Percentiles rank a stretch among this genome's conserved stretches.
Conservation (phyloP, 2,888 invertebrate species). For the Lasioglossum villosulum region DNA sequence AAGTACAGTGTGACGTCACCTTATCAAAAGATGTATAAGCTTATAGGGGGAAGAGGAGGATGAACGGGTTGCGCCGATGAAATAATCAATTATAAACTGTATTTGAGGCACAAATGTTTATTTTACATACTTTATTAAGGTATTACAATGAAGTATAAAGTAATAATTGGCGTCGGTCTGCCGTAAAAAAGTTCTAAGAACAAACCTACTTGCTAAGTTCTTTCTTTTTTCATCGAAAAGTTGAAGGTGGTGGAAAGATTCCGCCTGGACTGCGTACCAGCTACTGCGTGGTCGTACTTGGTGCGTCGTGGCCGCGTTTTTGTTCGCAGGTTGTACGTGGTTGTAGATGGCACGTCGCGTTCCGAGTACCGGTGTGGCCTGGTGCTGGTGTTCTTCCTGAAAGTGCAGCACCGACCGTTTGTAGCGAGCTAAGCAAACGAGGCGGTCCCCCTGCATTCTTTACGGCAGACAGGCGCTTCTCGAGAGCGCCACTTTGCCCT, state of each 20-base stretch:
- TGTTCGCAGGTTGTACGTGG: not conserved
- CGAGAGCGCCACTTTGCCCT: constrained; percentile 74
- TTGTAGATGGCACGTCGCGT: not conserved
- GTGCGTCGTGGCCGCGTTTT: constrained; percentile 11
- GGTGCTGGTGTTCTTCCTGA: constrained; percentile 37
- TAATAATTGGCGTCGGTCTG: too few species aligned
- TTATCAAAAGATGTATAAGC: too few species aligned
- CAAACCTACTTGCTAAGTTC: too few species aligned
- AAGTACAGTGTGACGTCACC: too few species aligned
- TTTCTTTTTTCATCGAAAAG: too few species aligned
- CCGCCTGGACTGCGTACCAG: not conserved
- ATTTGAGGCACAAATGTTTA: too few species aligned
- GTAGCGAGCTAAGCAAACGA: constrained; percentile 77
- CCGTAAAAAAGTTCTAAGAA: too few species aligned
- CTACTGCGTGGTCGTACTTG: not conserved
- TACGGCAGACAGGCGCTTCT: constrained; percentile 76
- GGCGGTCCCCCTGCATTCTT: constrained; percentile 78
- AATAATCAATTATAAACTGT: too few species aligned
- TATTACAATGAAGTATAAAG: too few species aligned
- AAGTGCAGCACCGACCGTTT: constrained; percentile 60
- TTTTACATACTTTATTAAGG: too few species aligned
- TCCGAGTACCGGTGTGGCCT: constrained; percentile 26
- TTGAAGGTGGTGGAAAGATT: not conserved
- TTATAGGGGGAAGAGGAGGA: too few species aligned
- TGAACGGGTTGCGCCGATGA: too few species aligned